A percentile compares a stretch with the other conserved stretches of the same genome.
Evolutionary conservation across 1,140 invertebrate genomes (phyloP).

Genomic region (Nephila pilipes): DNA sequence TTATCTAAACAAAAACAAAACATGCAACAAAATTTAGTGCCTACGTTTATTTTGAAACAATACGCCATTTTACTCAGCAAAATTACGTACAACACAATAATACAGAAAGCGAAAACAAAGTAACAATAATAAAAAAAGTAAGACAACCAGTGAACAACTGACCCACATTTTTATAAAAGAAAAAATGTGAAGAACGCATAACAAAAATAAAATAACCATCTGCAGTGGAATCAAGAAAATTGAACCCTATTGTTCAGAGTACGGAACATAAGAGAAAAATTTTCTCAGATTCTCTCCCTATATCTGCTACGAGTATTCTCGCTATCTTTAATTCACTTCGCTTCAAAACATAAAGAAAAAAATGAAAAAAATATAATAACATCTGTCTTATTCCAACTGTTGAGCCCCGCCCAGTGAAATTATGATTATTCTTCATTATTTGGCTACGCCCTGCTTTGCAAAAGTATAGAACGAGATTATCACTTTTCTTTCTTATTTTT

Average conservation of each 20-base stretch:
- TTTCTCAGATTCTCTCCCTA: constrained; percentile 35
- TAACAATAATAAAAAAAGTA: constrained; percentile 50
- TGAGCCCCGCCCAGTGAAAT: constrained; percentile 5
- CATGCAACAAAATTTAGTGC: constrained; percentile 4
- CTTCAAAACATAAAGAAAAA: constrained; percentile 10
- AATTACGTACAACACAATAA: constrained; percentile 39
- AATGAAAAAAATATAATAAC: constrained; percentile 30
- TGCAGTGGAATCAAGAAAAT: constrained; percentile 13
- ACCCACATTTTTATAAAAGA: constrained; percentile 44
- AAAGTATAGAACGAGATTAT: constrained; percentile 45
- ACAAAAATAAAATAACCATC: constrained; percentile 23
- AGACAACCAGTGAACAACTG: constrained; percentile 21
- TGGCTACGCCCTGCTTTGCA: constrained; percentile 25
- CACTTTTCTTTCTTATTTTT: constrained; percentile 31
- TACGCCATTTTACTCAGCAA: constrained; percentile 46
- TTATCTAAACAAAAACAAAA: background rate
- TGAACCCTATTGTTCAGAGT: constrained; percentile 39
- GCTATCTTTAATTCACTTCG: constrained; percentile 41
- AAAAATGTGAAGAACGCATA: constrained; percentile 17
- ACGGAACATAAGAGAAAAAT: constrained; percentile 35
- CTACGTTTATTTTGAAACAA: constrained; percentile 50
- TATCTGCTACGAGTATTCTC: constrained; percentile 28
- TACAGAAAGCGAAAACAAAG: constrained; percentile 12
- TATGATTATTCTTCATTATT: constrained; percentile 45
- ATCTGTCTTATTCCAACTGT: constrained; percentile 38